Percentiles rank a stretch among this genome's conserved stretches.
phyloP scores from a whole-genome alignment of 2,113 vertebrate genomes.

The Pituophis catenifer region DNA sequence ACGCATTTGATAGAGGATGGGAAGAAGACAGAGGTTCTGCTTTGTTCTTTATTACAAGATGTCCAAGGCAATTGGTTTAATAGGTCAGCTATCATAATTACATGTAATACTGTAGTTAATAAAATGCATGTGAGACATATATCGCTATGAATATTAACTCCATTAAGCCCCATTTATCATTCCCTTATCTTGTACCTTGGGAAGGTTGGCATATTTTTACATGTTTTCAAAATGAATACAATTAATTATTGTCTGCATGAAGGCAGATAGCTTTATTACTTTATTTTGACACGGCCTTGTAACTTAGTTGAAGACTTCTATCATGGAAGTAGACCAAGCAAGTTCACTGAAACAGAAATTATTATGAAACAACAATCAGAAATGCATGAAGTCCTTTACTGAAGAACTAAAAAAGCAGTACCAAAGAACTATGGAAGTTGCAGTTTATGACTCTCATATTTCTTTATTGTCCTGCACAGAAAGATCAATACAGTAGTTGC shows the following conservation, averaged over 20 bases:
- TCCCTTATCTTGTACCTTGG: slow-evolving; percentile 18
- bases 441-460: background rate
- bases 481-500: background rate
- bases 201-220: slow-evolving; percentile 14
- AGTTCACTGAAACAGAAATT: background rate
- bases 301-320: background rate
- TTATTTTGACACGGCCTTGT: background rate
- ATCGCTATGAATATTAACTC: slow-evolving; percentile 22
- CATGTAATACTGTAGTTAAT: slow-evolving; percentile 7
- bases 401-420: background rate
- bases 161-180: slow-evolving; percentile 13
- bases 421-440: background rate
- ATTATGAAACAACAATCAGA: background rate
- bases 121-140: slow-evolving; percentile 13
- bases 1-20: background rate
- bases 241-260: slow-evolving; percentile 21
- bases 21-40: slow-evolving; percentile 11
- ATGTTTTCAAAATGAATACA: slow-evolving; percentile 24
- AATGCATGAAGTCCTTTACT: background rate
- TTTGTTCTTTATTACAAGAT: slow-evolving; percentile 14
- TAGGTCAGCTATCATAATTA: slow-evolving; percentile 27
- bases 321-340: background rate
- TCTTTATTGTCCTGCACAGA: background rate
- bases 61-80: slow-evolving; percentile 23
- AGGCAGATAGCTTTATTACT: slow-evolving; percentile 8